Evolutionary conservation across 2,113 vertebrate genomes (phyloP).

Genomic region (Dipodomys stephensi): DNA sequence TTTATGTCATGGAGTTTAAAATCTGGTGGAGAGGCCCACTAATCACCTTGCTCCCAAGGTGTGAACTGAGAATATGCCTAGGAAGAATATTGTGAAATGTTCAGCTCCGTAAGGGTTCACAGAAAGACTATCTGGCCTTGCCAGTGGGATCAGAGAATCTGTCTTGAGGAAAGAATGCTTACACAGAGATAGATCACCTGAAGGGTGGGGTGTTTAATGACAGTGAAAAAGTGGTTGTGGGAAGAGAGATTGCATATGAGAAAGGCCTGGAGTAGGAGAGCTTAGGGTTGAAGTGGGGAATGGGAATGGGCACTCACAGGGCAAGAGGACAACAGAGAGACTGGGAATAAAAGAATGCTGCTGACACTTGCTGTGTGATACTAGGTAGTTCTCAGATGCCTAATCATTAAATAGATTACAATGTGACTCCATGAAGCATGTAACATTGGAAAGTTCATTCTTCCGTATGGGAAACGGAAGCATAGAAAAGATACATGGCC

Average conservation of each 20-base stretch:
- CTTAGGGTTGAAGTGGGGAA: background rate
- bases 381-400: no score
- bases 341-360: background rate
- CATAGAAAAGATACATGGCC: background rate
- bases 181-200: no score
- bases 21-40: background rate
- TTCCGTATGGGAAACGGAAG: background rate
- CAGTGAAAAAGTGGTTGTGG: background rate
- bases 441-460: slow-evolving; percentile 21
- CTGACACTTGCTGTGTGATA: no score
- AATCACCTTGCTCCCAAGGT: background rate
- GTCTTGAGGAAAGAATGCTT: background rate
- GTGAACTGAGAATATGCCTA: background rate
- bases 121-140: background rate
- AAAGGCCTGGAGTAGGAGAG: background rate
- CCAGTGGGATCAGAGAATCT: background rate
- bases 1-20: background rate
- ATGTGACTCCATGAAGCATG: background rate
- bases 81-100: background rate
- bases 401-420: background rate
- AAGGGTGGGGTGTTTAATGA: background rate
- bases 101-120: background rate
- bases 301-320: background rate
- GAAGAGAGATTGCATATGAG: background rate
- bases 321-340: background rate